A percentile compares a stretch with the other conserved stretches of the same genome.
Conservation (phyloP, 2,888 invertebrate genomes). For the Andrena trimmerana region DNA sequence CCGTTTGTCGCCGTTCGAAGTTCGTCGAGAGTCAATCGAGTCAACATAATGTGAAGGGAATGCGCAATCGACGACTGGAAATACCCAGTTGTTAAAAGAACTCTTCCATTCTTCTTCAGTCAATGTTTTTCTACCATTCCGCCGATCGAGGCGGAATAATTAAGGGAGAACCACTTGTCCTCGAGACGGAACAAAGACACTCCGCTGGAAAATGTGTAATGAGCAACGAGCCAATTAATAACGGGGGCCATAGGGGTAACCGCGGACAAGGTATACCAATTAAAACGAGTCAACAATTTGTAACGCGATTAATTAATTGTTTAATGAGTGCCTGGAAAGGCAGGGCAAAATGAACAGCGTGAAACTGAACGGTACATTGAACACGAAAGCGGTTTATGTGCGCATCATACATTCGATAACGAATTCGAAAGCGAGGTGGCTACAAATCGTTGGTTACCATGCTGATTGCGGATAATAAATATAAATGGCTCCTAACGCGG, state of each 20-base stretch:
- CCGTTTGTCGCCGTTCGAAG: not conserved
- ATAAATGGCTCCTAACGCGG: slow-evolving; percentile 24
- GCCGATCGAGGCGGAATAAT: too few relatives aligned
- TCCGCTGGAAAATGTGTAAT: not conserved
- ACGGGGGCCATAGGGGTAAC: not conserved
- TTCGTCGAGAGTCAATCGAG: not conserved
- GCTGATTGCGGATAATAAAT: slow-evolving; percentile 18
- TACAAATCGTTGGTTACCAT: not conserved
- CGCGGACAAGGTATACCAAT: slow-evolving; percentile 1
- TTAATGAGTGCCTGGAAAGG: not conserved
- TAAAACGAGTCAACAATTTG: slow-evolving; percentile 3
- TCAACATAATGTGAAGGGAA: not conserved
- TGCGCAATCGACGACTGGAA: too few relatives aligned
- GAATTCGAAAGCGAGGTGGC: slow-evolving; percentile 14
- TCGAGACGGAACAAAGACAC: not conserved
- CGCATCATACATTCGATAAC: slow-evolving; percentile 29
- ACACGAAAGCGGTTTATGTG: slow-evolving; percentile 2
- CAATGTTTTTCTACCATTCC: too few relatives aligned
- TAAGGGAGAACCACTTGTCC: not conserved
- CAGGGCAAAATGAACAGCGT: not conserved
- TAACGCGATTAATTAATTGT: slow-evolving; percentile 26
- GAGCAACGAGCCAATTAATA: not conserved
- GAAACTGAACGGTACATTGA: not conserved
- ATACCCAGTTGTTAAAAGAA: too few relatives aligned
- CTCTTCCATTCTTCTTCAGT: too few relatives aligned